A percentile compares a stretch with the other conserved stretches of the same genome.
phyloP scores from a whole-genome alignment of 2,888 invertebrate species.

The Mesorhabditis spiculigera region DNA sequence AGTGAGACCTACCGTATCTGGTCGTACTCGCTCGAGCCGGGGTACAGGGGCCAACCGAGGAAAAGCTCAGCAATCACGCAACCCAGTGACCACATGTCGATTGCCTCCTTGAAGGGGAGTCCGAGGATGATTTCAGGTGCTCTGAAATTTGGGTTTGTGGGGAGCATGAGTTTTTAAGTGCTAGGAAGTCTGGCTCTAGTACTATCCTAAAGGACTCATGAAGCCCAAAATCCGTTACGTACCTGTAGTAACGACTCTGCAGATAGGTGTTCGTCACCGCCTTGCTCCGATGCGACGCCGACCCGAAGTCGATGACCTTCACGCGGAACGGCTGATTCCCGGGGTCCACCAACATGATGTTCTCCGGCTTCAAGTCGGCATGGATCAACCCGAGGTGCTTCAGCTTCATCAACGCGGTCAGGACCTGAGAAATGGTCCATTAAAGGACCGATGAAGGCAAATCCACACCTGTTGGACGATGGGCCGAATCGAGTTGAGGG shows the following conservation, averaged over 20 bases:
- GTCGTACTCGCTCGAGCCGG: conserved; percentile 97
- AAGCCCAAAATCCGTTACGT: conserved; percentile 3
- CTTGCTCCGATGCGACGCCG: conserved; percentile 97
- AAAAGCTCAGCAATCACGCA: conserved; percentile 99
- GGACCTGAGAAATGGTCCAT: conserved; percentile 64
- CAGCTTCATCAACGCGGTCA: conserved; percentile 73
- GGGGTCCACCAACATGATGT: conserved; percentile 99
- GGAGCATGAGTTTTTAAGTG: neutral
- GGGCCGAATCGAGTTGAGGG: conserved; percentile 94
- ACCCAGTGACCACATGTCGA: conserved; percentile 99
- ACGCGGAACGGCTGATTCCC: conserved; percentile 95
- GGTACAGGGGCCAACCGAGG: conserved; percentile 98
- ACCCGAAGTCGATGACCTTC: conserved; percentile 97
- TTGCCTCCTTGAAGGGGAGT: conserved; percentile 96
- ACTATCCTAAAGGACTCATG: conserved; percentile 11
- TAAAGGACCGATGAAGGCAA: neutral
- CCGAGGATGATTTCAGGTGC: conserved; percentile 96
- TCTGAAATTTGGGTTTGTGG: conserved; percentile 37
- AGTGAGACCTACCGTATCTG: conserved; percentile 60
- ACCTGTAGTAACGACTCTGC: conserved; percentile 94
- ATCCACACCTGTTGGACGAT: conserved; percentile 80
- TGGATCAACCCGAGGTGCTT: conserved; percentile 98
- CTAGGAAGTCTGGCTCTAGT: neutral
- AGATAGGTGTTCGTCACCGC: conserved; percentile 99
- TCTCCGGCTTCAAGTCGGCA: conserved; percentile 98